Evolutionary conservation across 2,113 vertebrate genomes (phyloP).

Genomic region (Actenoides hombroni): DNA sequence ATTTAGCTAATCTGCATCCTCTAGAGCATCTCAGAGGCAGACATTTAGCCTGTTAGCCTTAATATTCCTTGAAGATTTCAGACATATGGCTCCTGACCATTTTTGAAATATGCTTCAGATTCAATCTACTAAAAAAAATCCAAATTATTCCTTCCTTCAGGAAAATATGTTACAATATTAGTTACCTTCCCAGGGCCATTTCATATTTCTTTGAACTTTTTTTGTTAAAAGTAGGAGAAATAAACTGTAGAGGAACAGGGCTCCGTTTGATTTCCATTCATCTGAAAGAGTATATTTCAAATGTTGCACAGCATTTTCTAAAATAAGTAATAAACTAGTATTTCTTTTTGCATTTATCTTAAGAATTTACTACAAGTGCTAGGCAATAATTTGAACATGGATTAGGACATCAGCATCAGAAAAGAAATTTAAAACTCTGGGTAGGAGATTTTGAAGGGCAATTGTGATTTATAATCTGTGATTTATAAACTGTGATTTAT

Average conservation of each 20-base stretch:
- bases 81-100: background rate
- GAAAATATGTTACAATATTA: background rate
- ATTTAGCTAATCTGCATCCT: background rate
- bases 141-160: background rate
- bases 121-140: background rate
- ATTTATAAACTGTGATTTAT: background rate
- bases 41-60: background rate
- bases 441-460: background rate
- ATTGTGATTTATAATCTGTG: background rate
- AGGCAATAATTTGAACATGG: background rate
- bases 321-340: background rate
- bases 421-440: background rate
- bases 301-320: background rate
- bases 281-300: background rate
- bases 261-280: background rate
- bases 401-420: background rate
- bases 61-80: slow-evolving; percentile 13
- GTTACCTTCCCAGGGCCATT: background rate
- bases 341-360: background rate
- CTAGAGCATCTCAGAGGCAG: background rate
- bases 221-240: background rate
- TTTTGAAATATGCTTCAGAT: slow-evolving; percentile 9
- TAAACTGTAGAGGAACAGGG: background rate
- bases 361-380: background rate
- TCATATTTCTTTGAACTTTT: slow-evolving; percentile 5